Evolutionary conservation across 2,888 invertebrate species (phyloP).

Genomic region (Galerucella nymphaeae): DNA sequence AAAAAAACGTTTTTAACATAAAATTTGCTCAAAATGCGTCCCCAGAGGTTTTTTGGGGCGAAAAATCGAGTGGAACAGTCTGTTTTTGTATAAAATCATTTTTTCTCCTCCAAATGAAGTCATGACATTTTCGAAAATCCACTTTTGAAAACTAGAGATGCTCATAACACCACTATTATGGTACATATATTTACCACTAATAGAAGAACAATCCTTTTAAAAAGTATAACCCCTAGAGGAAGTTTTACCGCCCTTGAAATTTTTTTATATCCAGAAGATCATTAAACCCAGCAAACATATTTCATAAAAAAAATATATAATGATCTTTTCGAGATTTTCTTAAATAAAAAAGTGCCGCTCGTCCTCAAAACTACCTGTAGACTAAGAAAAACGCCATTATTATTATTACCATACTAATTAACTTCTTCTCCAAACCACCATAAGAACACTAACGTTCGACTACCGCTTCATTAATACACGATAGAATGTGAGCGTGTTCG

Average conservation of each 20-base stretch:
- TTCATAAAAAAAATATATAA: constrained; percentile 44
- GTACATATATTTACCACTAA: too few relatives aligned
- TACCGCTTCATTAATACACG: constrained; percentile 45
- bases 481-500: constrained; percentile 41
- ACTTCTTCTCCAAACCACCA: constrained; percentile 43
- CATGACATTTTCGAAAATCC: too few relatives aligned
- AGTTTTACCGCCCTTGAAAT: background rate
- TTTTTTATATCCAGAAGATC: constrained; percentile 15
- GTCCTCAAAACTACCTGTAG: constrained; percentile 49
- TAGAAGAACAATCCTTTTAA: background rate
- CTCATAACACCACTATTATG: too few relatives aligned
- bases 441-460: constrained; percentile 48
- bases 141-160: too few relatives aligned
- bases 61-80: too few relatives aligned
- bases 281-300: constrained; percentile 18
- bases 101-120: too few relatives aligned
- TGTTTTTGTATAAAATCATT: too few relatives aligned
- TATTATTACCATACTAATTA: constrained; percentile 64
- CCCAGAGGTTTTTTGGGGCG: too few relatives aligned
- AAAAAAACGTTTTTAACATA: too few relatives aligned
- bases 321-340: constrained; percentile 45
- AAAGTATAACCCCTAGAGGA: background rate
- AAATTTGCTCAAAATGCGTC: too few relatives aligned
- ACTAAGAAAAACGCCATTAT: constrained; percentile 59
- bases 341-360: constrained; percentile 42